These are phyloP conservation scores for Synergus japonicus DNA, from an alignment of 2,888 invertebrate species.

Conservation along the genomic window DNA sequence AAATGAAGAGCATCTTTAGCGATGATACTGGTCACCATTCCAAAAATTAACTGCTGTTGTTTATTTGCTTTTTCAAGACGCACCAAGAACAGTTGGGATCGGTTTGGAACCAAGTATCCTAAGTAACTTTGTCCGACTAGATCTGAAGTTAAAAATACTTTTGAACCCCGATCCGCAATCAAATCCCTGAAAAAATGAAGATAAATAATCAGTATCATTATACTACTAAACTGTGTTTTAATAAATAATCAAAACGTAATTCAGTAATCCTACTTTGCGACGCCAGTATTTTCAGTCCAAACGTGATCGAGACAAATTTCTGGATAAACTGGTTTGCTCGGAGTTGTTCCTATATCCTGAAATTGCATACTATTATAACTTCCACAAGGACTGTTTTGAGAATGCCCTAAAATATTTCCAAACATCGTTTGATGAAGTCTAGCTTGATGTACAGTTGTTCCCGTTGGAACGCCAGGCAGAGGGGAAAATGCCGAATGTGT, in stretches of 20 bases:
- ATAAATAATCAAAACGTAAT: slow-evolving; percentile 14
- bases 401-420: slow-evolving; percentile 65
- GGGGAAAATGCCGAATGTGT: slow-evolving; percentile 72
- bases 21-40: slow-evolving; percentile 84
- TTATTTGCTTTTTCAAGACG: slow-evolving; percentile 83
- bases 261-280: slow-evolving; percentile 70
- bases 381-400: slow-evolving; percentile 63
- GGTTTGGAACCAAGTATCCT: slow-evolving; percentile 85
- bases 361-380: slow-evolving; percentile 64
- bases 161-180: slow-evolving; percentile 82
- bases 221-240: background rate
- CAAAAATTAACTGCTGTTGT: slow-evolving; percentile 86
- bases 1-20: slow-evolving; percentile 92
- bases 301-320: slow-evolving; percentile 93
- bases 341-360: slow-evolving; percentile 62
- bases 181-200: slow-evolving; percentile 72
- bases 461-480: slow-evolving; percentile 61
- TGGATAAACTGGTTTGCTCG: slow-evolving; percentile 85
- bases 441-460: slow-evolving; percentile 65
- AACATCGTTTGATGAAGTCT: slow-evolving; percentile 71
- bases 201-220: slow-evolving; percentile 31
- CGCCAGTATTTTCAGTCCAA: slow-evolving; percentile 87
- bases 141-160: slow-evolving; percentile 91
- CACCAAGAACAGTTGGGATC: slow-evolving; percentile 84
- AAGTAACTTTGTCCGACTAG: slow-evolving; percentile 90